Conservation (phyloP, 1,140 invertebrate species). For the Drosophila teissieri region DNA sequence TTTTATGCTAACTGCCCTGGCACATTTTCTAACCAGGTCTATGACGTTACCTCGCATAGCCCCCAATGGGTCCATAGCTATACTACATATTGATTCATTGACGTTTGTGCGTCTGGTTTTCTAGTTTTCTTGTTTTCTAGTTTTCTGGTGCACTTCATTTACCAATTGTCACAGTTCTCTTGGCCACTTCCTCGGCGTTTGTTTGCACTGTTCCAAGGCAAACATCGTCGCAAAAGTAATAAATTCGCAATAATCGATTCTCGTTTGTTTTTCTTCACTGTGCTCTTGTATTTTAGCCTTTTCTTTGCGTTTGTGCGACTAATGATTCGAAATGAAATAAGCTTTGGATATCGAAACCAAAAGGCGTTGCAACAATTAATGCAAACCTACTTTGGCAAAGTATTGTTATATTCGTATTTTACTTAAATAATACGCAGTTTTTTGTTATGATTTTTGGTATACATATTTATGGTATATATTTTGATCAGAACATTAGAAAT, state of each 20-base stretch:
- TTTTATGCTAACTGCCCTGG: constrained; percentile 46
- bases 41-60: constrained; percentile 47
- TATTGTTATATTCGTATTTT: no score
- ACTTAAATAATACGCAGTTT: no score
- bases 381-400: no score
- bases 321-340: constrained; percentile 13
- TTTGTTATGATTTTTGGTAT: no score
- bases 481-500: no score
- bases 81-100: constrained; percentile 53
- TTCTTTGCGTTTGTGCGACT: background rate
- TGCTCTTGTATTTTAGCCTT: constrained; percentile 7
- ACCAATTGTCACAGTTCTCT: constrained; percentile 12
- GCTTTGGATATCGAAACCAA: constrained; percentile 30
- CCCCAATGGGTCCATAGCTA: background rate
- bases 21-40: constrained; percentile 75
- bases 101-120: constrained; percentile 49
- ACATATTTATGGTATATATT: no score
- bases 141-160: constrained; percentile 1
- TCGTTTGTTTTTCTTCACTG: constrained; percentile 7
- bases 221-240: constrained; percentile 54
- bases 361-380: background rate
- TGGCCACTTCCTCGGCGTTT: constrained; percentile 34
- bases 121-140: background rate
- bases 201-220: constrained; percentile 30
- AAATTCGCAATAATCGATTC: constrained; percentile 62